A percentile compares a stretch with the other conserved stretches of the same genome.
phyloP scores from a whole-genome alignment of 2,797 vertebrate species.

The Oreonectes daqikongensis region DNA sequence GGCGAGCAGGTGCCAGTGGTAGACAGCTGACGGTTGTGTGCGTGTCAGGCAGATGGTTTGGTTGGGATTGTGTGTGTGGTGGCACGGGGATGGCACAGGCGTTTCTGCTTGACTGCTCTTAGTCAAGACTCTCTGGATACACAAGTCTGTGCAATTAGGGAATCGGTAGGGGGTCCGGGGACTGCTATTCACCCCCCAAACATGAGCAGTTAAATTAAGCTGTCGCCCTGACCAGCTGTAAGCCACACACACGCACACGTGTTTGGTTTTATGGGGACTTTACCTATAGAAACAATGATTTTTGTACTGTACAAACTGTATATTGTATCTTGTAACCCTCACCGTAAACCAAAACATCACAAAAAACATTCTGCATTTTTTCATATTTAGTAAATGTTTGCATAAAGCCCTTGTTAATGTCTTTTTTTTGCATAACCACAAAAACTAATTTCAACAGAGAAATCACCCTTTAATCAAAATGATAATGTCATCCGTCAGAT shows the following conservation, averaged over 20 bases:
- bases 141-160: constrained; percentile 94
- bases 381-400: background rate
- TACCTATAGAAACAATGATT: no score
- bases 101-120: constrained; percentile 94
- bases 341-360: no score
- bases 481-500: constrained; percentile 97
- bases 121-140: constrained; percentile 91
- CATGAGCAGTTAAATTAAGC: constrained; percentile 94
- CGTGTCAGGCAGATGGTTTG: constrained; percentile 93
- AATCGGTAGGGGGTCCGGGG: constrained; percentile 90
- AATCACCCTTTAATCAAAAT: constrained; percentile 95
- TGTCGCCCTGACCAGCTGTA: constrained; percentile 94
- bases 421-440: constrained; percentile 21
- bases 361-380: no score
- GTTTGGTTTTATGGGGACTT: no score
- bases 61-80: constrained; percentile 90
- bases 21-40: constrained; percentile 92
- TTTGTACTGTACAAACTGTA: no score
- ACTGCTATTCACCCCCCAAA: constrained; percentile 87
- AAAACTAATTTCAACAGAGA: constrained; percentile 58
- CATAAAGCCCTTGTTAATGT: constrained; percentile 14
- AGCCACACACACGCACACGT: constrained; percentile 79
- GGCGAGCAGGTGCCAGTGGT: constrained; percentile 87
- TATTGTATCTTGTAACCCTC: no score
- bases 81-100: constrained; percentile 97